phyloP scores from a whole-genome alignment of 2,797 vertebrate genomes.

The Columba guinea region DNA sequence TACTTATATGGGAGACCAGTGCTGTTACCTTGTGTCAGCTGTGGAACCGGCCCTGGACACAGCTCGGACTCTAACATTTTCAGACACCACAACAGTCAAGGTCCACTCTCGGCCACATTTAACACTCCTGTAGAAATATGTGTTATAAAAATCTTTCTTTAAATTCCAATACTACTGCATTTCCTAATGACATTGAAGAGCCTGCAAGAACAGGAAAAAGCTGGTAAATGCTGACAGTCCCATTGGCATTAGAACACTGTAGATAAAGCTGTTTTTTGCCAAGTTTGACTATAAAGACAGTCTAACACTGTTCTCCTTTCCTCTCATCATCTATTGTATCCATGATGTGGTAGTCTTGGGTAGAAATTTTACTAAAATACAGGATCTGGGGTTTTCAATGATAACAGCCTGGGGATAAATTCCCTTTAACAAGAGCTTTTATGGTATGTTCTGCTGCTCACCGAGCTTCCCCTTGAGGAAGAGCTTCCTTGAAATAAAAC shows the following conservation, averaged over 20 bases:
- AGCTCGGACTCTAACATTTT: not conserved
- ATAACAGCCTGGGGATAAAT: not conserved
- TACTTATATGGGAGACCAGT: not conserved
- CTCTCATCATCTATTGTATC: not conserved
- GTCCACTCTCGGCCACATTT: not conserved
- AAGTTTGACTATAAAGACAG: not conserved
- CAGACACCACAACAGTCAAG: not conserved
- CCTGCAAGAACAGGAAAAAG: not conserved
- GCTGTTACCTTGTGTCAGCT: not conserved
- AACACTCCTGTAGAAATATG: not conserved
- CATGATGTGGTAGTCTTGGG: rapidly evolving
- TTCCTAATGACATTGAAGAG: not conserved
- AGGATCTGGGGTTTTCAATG: not conserved
- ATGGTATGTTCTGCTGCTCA: not conserved
- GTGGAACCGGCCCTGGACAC: not conserved
- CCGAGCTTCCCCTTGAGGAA: not conserved
- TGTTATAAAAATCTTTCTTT: not conserved
- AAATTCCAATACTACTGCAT: not conserved
- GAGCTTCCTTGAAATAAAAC: not conserved
- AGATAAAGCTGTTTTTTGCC: not conserved
- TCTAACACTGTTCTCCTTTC: not conserved
- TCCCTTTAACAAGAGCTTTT: not conserved
- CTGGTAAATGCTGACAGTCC: not conserved
- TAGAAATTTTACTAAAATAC: not conserved
- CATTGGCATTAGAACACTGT: not conserved